A percentile compares a stretch with the other conserved stretches of the same genome.
phyloP scores from a whole-genome alignment of 2,797 vertebrate species.

The Alca torda region DNA sequence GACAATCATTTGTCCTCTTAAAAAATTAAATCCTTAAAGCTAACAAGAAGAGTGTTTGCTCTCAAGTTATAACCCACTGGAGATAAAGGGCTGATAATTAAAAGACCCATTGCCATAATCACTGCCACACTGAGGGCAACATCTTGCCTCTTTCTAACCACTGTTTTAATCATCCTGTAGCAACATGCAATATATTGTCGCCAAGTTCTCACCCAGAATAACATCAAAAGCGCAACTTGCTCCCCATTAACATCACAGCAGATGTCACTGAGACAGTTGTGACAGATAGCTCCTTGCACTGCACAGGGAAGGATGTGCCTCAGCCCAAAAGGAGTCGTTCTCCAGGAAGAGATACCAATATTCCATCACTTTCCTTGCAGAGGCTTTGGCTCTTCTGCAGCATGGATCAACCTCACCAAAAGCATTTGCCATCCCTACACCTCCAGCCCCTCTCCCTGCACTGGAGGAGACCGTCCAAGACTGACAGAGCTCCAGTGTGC shows the following conservation, averaged over 20 bases:
- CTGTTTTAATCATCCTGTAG: background rate
- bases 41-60: background rate
- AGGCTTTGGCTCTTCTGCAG: background rate
- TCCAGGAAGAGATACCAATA: background rate
- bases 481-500: background rate
- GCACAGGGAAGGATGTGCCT: background rate
- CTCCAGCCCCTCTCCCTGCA: background rate
- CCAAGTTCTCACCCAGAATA: background rate
- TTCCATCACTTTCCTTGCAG: background rate
- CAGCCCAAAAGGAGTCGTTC: background rate
- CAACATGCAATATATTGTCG: accelerated
- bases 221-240: background rate
- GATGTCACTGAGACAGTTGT: background rate
- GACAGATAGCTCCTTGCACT: background rate
- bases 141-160: background rate
- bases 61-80: background rate
- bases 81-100: background rate
- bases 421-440: background rate
- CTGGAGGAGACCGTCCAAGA: accelerated
- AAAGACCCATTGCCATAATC: background rate
- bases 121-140: background rate
- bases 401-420: background rate
- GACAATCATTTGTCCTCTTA: background rate
- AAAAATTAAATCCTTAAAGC: background rate
- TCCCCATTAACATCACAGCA: background rate